Conservation (phyloP, 2,888 invertebrate species). For the Caradrina clavipalpis region DNA sequence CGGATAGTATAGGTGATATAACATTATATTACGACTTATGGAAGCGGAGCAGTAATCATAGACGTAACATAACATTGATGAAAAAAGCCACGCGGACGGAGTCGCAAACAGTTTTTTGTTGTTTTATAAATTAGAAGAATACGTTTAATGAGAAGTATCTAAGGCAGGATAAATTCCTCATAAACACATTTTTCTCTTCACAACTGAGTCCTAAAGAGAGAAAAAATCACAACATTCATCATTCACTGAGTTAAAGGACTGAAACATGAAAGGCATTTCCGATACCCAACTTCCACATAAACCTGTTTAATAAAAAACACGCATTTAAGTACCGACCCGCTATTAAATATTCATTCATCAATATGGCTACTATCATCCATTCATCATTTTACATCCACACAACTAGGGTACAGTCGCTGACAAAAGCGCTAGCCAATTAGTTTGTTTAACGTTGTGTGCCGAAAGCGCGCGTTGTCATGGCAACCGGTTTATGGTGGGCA, state of each 20-base stretch:
- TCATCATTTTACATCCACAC: conserved; percentile 59
- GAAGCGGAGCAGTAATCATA: too few relatives aligned
- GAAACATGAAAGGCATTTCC: conserved; percentile 21
- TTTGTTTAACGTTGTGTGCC: conserved; percentile 83
- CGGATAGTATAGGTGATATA: too few relatives aligned
- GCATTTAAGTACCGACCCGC: conserved; percentile 34
- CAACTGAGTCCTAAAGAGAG: neutral
- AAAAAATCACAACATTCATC: conserved; percentile 1
- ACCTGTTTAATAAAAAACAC: conserved; percentile 43
- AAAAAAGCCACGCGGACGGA: too few relatives aligned
- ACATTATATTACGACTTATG: too few relatives aligned
- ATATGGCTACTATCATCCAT: conserved; percentile 61
- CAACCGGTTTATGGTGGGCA: conserved; percentile 76
- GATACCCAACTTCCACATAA: conserved; percentile 16
- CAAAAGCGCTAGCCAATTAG: conserved; percentile 83
- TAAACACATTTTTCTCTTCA: conserved; percentile 8
- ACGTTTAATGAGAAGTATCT: neutral
- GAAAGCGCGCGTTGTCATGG: conserved; percentile 76
- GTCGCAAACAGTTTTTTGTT: too few relatives aligned
- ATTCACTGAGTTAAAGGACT: conserved; percentile 19
- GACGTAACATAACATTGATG: too few relatives aligned
- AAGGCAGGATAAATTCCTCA: neutral
- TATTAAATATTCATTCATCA: conserved; percentile 69
- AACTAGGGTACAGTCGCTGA: conserved; percentile 72
- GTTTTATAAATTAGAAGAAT: neutral